Conservation (phyloP, 2,797 vertebrate species). For the Arrhamphus sclerolepis region DNA sequence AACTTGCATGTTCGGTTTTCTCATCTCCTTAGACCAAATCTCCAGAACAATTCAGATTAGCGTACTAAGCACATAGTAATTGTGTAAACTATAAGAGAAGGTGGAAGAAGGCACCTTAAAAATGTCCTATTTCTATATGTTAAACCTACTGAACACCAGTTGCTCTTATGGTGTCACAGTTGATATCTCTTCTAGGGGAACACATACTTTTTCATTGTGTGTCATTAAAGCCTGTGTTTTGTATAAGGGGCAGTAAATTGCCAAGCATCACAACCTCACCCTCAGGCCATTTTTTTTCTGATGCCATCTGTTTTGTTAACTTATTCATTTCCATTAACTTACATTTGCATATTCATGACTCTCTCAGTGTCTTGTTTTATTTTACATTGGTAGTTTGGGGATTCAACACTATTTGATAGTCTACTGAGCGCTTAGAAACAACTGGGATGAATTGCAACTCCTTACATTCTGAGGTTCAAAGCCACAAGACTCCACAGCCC, state of each 20-base stretch:
- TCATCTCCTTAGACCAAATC: too few relatives aligned
- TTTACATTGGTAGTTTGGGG: conserved; percentile 14
- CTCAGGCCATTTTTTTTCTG: conserved; percentile 18
- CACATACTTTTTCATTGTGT: background rate
- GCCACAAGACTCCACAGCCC: conserved; percentile 16
- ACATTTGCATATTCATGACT: conserved; percentile 9
- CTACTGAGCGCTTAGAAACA: conserved; percentile 15
- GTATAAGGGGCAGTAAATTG: conserved; percentile 11
- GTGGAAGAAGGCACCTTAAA: too few relatives aligned
- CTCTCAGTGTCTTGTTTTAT: conserved; percentile 12
- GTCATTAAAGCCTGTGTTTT: conserved; percentile 8
- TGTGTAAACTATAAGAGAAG: too few relatives aligned
- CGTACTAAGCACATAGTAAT: too few relatives aligned
- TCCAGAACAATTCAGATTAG: too few relatives aligned
- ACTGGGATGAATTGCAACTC: conserved; percentile 6
- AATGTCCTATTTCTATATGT: too few relatives aligned
- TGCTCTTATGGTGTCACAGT: too few relatives aligned
- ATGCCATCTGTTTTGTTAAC: conserved; percentile 15
- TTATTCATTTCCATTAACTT: conserved; percentile 30
- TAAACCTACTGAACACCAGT: too few relatives aligned
- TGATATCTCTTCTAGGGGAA: too few relatives aligned
- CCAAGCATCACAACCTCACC: conserved; percentile 26
- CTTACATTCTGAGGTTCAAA: conserved; percentile 29
- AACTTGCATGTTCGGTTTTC: too few relatives aligned
- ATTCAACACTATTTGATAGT: conserved; percentile 1